Evolutionary conservation across 2,888 invertebrate species (phyloP).

Genomic region (Agonopterix arenella): DNA sequence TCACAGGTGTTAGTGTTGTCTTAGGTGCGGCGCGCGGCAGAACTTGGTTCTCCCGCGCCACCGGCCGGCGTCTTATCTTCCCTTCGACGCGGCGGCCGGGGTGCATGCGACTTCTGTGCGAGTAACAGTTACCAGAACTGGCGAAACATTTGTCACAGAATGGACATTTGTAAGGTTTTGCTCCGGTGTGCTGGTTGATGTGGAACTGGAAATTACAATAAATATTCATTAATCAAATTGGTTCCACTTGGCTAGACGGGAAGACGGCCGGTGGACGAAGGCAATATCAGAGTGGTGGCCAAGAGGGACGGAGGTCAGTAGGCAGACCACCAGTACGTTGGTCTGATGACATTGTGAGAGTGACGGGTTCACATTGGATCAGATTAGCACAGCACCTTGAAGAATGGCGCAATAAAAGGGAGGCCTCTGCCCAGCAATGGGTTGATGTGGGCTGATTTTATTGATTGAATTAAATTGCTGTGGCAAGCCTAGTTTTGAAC

Average conservation of each 20-base stretch:
- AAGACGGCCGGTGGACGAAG: no score
- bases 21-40: constrained; percentile 14
- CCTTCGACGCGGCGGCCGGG: constrained; percentile 62
- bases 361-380: no score
- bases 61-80: constrained; percentile 11
- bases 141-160: constrained; percentile 84
- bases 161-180: constrained; percentile 83
- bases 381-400: no score
- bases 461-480: no score
- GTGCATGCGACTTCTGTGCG: constrained; percentile 84
- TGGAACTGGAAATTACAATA: constrained; percentile 75
- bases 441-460: no score
- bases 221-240: constrained; percentile 2
- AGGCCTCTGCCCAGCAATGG: no score
- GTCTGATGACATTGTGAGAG: no score
- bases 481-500: background rate
- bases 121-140: constrained; percentile 85
- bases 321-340: no score
- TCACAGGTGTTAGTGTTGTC: constrained; percentile 21
- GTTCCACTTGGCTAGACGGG: no score
- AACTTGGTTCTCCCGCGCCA: constrained; percentile 11
- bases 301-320: no score
- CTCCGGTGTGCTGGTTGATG: constrained; percentile 86
- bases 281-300: no score
- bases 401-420: no score